phyloP scores from a whole-genome alignment of 2,888 invertebrate species.

The Deilephila porcellus region DNA sequence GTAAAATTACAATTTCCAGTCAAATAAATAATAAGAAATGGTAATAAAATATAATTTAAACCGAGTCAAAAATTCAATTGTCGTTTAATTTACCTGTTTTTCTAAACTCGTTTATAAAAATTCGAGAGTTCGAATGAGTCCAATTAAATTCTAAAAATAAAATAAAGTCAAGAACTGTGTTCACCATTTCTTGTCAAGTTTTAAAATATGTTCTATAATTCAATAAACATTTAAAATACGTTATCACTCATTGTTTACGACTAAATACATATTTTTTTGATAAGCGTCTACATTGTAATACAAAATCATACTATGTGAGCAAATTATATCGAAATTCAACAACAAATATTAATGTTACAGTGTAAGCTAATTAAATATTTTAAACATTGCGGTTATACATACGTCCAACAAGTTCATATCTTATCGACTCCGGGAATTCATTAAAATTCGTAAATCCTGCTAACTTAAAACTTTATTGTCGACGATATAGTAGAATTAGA shows the following conservation, averaged over 20 bases:
- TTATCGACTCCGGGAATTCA: conserved; percentile 33
- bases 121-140: background rate
- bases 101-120: background rate
- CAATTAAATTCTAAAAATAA: background rate
- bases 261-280: background rate
- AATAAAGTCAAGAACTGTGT: background rate
- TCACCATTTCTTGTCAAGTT: background rate
- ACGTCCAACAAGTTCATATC: background rate
- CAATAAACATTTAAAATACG: background rate
- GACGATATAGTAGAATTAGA: conserved; percentile 17
- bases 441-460: conserved; percentile 1
- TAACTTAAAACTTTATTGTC: conserved; percentile 21
- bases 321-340: background rate
- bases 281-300: background rate
- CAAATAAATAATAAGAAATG: background rate
- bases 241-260: background rate
- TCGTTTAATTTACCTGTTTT: background rate
- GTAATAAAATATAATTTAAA: background rate
- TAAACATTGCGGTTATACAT: background rate
- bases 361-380: conserved; percentile 13
- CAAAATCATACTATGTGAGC: background rate
- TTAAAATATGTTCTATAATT: background rate
- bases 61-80: too few species aligned
- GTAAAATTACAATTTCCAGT: conserved; percentile 37
- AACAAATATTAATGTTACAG: background rate